phyloP scores from a whole-genome alignment of 2,888 invertebrate species.

The Nomada flava region DNA sequence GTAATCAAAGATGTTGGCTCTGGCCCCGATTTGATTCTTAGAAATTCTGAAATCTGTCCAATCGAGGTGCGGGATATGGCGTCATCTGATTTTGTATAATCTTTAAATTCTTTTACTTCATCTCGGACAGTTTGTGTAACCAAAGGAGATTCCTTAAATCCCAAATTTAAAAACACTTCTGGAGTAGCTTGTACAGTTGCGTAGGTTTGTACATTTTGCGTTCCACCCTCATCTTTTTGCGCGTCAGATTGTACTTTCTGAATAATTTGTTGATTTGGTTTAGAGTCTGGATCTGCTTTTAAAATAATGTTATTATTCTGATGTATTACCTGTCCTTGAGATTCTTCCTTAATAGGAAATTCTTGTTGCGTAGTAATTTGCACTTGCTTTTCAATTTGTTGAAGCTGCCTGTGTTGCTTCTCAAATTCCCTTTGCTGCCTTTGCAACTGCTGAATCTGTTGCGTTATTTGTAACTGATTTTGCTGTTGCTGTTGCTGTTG shows the following conservation, averaged over 20 bases:
- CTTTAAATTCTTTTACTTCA: conserved; percentile 79
- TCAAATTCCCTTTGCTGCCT: conserved; percentile 71
- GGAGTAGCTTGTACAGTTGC: conserved; percentile 80
- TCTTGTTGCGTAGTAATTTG: conserved; percentile 73
- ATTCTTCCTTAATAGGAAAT: conserved; percentile 69
- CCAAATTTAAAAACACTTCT: conserved; percentile 81
- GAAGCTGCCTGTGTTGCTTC: conserved; percentile 79
- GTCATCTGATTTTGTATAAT: conserved; percentile 79
- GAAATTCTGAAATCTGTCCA: conserved; percentile 82
- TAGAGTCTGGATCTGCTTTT: conserved; percentile 74
- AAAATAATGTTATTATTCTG: conserved; percentile 80
- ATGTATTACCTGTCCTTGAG: conserved; percentile 74
- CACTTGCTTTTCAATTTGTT: conserved; percentile 78
- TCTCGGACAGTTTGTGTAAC: conserved; percentile 77
- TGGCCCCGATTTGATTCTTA: conserved; percentile 79
- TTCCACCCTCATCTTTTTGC: conserved; percentile 76
- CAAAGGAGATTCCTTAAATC: conserved; percentile 78
- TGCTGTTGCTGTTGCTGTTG: conserved; percentile 67
- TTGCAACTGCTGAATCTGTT: conserved; percentile 73
- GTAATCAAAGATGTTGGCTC: conserved; percentile 79
- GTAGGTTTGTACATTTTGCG: conserved; percentile 77
- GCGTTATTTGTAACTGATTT: conserved; percentile 68
- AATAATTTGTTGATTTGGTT: conserved; percentile 76
- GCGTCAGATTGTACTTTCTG: conserved; percentile 77
- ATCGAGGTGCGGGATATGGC: conserved; percentile 79